These are phyloP conservation scores for Drosophila grimshawi DNA, from an alignment of 1,140 invertebrate genomes.

Conservation along the genomic window DNA sequence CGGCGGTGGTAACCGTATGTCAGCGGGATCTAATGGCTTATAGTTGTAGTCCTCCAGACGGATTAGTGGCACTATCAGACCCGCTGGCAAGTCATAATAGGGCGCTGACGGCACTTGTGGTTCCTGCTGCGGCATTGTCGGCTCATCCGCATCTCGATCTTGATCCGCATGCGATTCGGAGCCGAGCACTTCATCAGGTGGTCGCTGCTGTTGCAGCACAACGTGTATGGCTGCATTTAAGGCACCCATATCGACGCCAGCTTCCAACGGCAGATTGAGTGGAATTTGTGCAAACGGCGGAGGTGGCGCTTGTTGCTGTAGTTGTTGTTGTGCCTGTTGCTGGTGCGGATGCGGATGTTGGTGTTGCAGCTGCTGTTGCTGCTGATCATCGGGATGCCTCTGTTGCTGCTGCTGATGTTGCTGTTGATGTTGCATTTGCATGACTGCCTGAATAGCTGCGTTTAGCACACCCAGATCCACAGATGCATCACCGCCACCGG, in stretches of 20 bases:
- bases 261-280: conserved; percentile 26
- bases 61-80: conserved; percentile 95
- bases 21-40: conserved; percentile 94
- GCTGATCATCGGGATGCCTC: neutral
- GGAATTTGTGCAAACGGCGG: conserved; percentile 46
- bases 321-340: conserved; percentile 21
- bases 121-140: conserved; percentile 85
- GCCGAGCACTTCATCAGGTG: conserved; percentile 40
- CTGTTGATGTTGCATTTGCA: conserved; percentile 70
- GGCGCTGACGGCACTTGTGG: conserved; percentile 95
- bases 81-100: conserved; percentile 98
- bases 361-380: conserved; percentile 19
- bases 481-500: conserved; percentile 46
- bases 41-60: conserved; percentile 96
- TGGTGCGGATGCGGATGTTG: conserved; percentile 38
- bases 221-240: conserved; percentile 72
- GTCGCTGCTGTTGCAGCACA: conserved; percentile 68
- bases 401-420: conserved; percentile 36
- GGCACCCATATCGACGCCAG: conserved; percentile 55
- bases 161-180: conserved; percentile 35
- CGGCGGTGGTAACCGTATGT: conserved; percentile 95
- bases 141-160: conserved; percentile 26
- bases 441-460: conserved; percentile 81
- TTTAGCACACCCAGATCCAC: conserved; percentile 72
- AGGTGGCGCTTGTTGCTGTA: conserved; percentile 13